Evolutionary conservation across 2,113 vertebrate genomes (phyloP).

Genomic region (Apistogramma diplotaenia): DNA sequence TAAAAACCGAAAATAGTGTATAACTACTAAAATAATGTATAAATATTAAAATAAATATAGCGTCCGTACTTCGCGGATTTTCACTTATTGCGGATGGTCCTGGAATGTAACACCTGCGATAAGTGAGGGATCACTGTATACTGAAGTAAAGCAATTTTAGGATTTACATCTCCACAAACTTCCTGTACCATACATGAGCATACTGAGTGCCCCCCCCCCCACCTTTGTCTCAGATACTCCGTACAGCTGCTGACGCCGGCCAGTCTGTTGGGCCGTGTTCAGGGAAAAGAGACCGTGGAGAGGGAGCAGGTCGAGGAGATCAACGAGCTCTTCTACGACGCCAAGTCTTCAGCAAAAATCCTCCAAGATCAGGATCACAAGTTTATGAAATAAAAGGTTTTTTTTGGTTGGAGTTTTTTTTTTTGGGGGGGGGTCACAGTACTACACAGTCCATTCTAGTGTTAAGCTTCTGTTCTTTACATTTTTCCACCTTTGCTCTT

Average conservation of each 20-base stretch:
- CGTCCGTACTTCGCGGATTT: too few species aligned
- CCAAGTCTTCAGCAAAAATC: constrained; percentile 97
- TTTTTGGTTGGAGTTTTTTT: background rate
- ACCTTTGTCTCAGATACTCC: constrained; percentile 80
- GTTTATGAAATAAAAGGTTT: constrained; percentile 87
- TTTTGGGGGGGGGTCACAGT: background rate
- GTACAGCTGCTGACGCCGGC: constrained; percentile 95
- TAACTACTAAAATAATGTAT: too few species aligned
- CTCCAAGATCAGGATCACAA: constrained; percentile 97
- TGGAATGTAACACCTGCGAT: too few species aligned
- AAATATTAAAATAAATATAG: too few species aligned
- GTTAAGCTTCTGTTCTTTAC: background rate
- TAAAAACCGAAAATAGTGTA: too few species aligned
- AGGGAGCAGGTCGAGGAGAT: constrained; percentile 97
- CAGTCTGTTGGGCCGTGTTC: constrained; percentile 90
- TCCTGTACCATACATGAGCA: background rate
- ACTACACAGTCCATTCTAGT: too few species aligned
- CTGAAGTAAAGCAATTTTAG: too few species aligned
- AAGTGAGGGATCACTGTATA: too few species aligned
- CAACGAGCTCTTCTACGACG: constrained; percentile 98
- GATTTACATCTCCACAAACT: too few species aligned
- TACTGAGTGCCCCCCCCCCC: background rate
- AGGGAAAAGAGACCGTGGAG: constrained; percentile 93
- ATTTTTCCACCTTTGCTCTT: background rate
- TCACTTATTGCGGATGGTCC: too few species aligned